Percentiles rank a stretch among this genome's conserved stretches.
These are phyloP conservation scores for Camelus bactrianus DNA, from an alignment of 2,113 vertebrate genomes.

Conservation along the genomic window DNA sequence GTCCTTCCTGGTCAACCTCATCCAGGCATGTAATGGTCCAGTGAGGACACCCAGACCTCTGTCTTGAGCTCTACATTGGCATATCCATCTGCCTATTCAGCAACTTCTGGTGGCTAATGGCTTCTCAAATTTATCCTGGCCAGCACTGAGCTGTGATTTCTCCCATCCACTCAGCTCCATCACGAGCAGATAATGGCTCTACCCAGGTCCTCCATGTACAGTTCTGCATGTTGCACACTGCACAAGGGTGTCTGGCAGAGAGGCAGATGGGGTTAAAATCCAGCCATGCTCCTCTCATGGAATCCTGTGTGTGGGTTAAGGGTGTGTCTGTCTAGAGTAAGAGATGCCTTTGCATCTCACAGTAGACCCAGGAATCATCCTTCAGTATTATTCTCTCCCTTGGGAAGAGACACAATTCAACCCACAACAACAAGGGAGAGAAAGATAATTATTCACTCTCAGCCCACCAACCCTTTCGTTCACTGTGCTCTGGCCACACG, in stretches of 20 bases:
- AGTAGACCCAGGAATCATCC: background rate
- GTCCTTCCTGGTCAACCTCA: background rate
- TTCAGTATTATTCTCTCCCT: background rate
- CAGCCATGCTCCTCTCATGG: background rate
- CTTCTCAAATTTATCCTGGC: background rate
- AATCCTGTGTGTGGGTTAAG: background rate
- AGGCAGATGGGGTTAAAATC: background rate
- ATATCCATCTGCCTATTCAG: background rate
- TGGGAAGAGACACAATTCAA: too few relatives aligned
- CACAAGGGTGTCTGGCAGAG: background rate
- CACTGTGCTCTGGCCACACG: accelerated
- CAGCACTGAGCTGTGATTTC: background rate
- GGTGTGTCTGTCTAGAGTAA: background rate
- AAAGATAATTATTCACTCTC: background rate
- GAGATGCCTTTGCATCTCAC: background rate
- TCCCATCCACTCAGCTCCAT: background rate
- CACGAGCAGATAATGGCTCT: background rate
- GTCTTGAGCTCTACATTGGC: background rate
- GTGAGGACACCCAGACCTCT: background rate
- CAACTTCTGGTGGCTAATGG: background rate
- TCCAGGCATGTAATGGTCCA: accelerated
- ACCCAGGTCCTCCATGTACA: background rate
- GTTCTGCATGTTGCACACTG: background rate
- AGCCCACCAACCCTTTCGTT: accelerated
- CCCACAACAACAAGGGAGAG: too few relatives aligned